Evolutionary conservation across 2,113 vertebrate genomes (phyloP).

Genomic region (Puntigrus tetrazona): DNA sequence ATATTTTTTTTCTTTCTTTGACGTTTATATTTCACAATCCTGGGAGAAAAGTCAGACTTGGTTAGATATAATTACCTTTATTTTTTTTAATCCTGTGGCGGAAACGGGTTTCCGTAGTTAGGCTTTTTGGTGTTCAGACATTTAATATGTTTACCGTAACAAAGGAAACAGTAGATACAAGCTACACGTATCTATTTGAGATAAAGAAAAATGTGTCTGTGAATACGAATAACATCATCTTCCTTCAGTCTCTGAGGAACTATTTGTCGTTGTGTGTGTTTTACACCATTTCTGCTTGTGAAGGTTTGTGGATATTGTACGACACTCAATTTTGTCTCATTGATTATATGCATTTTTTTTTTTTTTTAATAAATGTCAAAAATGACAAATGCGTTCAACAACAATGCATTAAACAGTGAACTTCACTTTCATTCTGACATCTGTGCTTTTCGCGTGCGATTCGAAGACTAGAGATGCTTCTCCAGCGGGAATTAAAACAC

Average conservation of each 20-base stretch:
- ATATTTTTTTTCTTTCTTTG: neutral
- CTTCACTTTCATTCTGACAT: neutral
- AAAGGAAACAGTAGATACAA: neutral
- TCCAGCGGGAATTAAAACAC: neutral
- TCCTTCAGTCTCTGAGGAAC: neutral
- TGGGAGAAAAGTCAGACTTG: too few species aligned
- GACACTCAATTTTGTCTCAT: neutral
- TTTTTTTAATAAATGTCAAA: slow-evolving; percentile 16
- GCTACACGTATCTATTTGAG: neutral
- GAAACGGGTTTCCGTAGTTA: neutral
- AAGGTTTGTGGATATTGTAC: neutral
- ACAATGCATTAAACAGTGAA: neutral
- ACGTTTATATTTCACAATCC: too few species aligned
- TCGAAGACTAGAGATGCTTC: neutral
- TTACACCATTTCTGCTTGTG: neutral
- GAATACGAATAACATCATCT: neutral
- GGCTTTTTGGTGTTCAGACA: neutral
- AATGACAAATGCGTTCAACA: neutral
- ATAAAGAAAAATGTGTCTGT: neutral
- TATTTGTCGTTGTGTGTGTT: neutral
- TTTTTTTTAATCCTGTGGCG: neutral
- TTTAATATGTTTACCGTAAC: slow-evolving; percentile 8
- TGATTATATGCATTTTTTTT: slow-evolving; percentile 16
- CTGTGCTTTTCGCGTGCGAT: neutral
- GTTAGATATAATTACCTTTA: neutral